Base-by-base conservation (phyloP, 53 echinoderm and acorn worm species). In the Paelopatides confundens region DNA sequence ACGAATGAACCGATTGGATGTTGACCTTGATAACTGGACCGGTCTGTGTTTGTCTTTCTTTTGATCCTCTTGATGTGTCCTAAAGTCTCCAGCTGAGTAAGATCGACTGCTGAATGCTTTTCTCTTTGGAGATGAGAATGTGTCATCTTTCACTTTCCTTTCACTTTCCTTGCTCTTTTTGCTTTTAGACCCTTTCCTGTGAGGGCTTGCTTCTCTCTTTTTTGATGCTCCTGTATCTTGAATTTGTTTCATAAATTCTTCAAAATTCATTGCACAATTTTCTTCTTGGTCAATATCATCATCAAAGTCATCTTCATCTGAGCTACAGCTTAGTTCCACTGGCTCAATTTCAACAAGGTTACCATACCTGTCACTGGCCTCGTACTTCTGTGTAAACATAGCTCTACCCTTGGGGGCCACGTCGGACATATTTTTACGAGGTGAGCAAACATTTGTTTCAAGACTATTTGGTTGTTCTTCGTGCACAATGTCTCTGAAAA, bases 1-100 rank as follows among this genome's bases (percentile, higher is more conserved):
- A 13, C 96, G 91, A 30, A 96, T 95, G 66, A 96, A 95, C 32
- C 95, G 89, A 66, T 96, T 96, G 58, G 96, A 91, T 26, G 93
- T 70, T 29, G 91, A 93, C 48, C 87, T 77, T n/a, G 91, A 87
- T 18, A 88, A 84, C 27, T 85, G 88, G 31, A 90, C 89, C 21
- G 85, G 83, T 83, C 86, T 88, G n/a, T n/a, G n/a, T 49, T 87
- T 86, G 27, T 87, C 87, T 35, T 78, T 84, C 24, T 70, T 70
- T 50, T 85, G 50, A 30, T 79, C 76, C 62, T 93, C 87, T 53
- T 81, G 82, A 17, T 47, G 49, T 5, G 10, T 0, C 36, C 65
- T 63, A 37, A 39, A 87, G 46, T 87, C 88, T 29, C 78, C 65
- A 53, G 78, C 65, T 3, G 77, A 87, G 27, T 40, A 43, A 14